Conservation (phyloP, 1,140 invertebrate genomes). For the Frieseomelitta varia region DNA sequence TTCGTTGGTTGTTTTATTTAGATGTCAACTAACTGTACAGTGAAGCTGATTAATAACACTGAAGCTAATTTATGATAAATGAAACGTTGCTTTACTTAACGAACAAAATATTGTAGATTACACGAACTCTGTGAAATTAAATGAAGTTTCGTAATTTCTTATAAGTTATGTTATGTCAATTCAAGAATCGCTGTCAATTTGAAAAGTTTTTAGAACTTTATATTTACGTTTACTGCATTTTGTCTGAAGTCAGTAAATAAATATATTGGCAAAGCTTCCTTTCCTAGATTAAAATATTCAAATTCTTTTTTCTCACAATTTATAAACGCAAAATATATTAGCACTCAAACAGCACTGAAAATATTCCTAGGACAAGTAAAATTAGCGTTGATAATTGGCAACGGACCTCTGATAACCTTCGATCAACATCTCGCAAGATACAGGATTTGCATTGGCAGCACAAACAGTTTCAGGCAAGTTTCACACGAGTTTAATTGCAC, state of each 20-base stretch:
- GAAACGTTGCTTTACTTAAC: neutral
- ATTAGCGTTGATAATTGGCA: neutral
- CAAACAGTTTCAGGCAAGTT: slow-evolving; percentile 51
- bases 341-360: neutral
- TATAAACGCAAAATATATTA: neutral
- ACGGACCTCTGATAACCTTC: neutral
- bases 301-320: neutral
- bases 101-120: neutral
- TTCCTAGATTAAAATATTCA: neutral
- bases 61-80: neutral
- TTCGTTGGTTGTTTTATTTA: neutral
- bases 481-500: slow-evolving; percentile 61
- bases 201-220: neutral
- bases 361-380: too few species aligned
- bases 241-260: neutral
- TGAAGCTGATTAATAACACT: neutral
- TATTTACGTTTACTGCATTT: neutral
- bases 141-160: neutral
- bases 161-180: neutral
- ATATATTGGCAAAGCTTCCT: neutral
- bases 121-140: neutral
- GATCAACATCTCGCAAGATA: neutral
- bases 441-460: slow-evolving; percentile 33
- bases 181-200: neutral
- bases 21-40: neutral